phyloP scores from a whole-genome alignment of 2,113 vertebrate species.

The Phocoena phocoena region DNA sequence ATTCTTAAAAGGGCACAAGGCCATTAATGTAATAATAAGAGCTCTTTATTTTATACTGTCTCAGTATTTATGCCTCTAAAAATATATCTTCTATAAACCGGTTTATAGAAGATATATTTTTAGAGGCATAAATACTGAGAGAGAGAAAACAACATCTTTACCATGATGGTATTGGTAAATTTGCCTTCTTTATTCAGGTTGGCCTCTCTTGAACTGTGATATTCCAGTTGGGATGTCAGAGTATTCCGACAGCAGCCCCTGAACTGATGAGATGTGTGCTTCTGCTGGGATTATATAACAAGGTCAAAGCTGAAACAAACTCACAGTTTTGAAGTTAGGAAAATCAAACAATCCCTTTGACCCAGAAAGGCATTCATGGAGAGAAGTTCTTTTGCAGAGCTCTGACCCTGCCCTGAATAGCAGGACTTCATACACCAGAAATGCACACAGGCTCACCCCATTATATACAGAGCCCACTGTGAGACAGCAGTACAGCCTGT shows the following conservation, averaged over 20 bases:
- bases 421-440: not conserved
- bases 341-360: conserved; percentile 11
- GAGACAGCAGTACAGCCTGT: not conserved
- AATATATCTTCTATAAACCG: too few relatives aligned
- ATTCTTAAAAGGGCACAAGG: not conserved
- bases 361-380: not conserved
- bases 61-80: too few relatives aligned
- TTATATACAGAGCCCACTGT: not conserved
- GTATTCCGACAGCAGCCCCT: not conserved
- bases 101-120: not conserved
- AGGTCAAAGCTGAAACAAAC: not conserved
- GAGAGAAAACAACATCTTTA: not conserved
- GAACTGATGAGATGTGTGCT: not conserved
- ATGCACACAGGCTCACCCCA: not conserved
- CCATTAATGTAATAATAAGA: not conserved
- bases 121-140: not conserved
- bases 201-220: not conserved
- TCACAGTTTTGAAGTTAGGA: conserved; percentile 1
- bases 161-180: not conserved
- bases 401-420: not conserved
- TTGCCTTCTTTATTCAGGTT: not conserved
- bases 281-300: not conserved
- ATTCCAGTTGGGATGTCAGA: not conserved
- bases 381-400: not conserved
- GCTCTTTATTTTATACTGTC: too few relatives aligned